Base-by-base conservation (phyloP, 2,888 invertebrate genomes). In the Eristalis intricaria region DNA sequence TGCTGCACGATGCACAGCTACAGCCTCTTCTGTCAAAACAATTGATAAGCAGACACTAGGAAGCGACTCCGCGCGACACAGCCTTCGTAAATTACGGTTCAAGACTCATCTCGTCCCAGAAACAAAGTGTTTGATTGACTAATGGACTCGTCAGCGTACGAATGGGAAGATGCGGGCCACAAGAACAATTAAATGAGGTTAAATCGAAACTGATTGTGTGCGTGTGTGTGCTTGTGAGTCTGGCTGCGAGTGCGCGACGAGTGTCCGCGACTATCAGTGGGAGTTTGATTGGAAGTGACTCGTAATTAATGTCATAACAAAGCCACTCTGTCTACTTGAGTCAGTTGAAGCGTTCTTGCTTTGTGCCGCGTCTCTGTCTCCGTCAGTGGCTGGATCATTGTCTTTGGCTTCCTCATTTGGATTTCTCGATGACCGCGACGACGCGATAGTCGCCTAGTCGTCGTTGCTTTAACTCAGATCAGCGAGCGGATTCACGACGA, bases 161-260 rank as follows among this genome's bases (percentile, higher is more conserved):
- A 19, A 19, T 40, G 32, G 56, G 38, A 38, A n/a, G 26, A 19
- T 43, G 64, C 61, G 79, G 81, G 68, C 50, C n/a, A 50, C 70
- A 73, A 73, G 58, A 75, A 63, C 86, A 87, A 84, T 84, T 87
- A 84, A 87, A 84, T 76, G 84, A 79, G 75, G 64, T 76, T 79
- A 79, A 32, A 78, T 78, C 63, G 73, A 77, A 65, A 80, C 19
- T 60, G 58, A 29, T 50, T 60, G 69, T 70, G 32, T 63, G 19
- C 4, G 19, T 50, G 50, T 19, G 50, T 50, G 35, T 50, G 38
- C 13, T 2, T 19, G 22, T 8, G 32, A 5, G 8, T 10, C 32
- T 32, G 32, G 32, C 43, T 50, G 43, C n/a, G 35, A 65, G 11
- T 58, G n/a, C 26, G 19, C 29, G 64, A 19, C 29, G 29, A 29